Conservation (phyloP, 2,113 vertebrate genomes). For the Myanophis thanlyinensis region DNA sequence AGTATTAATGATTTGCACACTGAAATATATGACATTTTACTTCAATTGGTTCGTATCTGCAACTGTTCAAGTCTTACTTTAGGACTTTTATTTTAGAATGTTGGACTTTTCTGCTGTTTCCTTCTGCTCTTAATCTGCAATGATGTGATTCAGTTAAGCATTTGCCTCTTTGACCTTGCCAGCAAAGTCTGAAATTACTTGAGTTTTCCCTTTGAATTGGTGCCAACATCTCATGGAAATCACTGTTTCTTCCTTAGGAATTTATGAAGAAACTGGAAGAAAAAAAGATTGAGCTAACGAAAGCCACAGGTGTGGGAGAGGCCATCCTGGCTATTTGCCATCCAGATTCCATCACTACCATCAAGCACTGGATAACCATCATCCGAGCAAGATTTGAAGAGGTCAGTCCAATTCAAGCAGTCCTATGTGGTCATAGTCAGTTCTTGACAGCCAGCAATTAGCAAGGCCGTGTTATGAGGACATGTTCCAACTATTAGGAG, state of each 20-base stretch:
- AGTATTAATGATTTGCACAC: neutral
- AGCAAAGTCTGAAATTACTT: neutral
- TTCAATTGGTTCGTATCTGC: slow-evolving; percentile 9
- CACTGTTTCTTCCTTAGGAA: slow-evolving; percentile 75
- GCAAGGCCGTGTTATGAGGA: slow-evolving; percentile 6
- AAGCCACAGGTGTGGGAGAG: slow-evolving; percentile 90
- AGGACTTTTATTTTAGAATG: neutral
- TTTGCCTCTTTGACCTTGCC: neutral
- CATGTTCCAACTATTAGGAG: slow-evolving; percentile 34
- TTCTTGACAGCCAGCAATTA: slow-evolving; percentile 17
- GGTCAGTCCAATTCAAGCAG: slow-evolving; percentile 72
- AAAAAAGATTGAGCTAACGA: slow-evolving; percentile 85
- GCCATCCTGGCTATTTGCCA: slow-evolving; percentile 92
- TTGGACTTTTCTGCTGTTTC: neutral
- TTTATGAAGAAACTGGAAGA: slow-evolving; percentile 96
- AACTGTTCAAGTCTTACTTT: slow-evolving; percentile 12
- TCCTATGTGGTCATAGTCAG: neutral
- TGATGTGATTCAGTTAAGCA: neutral
- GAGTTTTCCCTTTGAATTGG: slow-evolving; percentile 34
- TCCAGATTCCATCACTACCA: slow-evolving; percentile 95
- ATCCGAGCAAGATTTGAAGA: slow-evolving; percentile 98
- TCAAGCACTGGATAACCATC: slow-evolving; percentile 99
- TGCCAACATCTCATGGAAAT: slow-evolving; percentile 47
- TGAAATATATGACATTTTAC: neutral
- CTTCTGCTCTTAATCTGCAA: neutral